These are phyloP conservation scores for Daphoenositta chrysoptera DNA, from an alignment of 2,113 vertebrate genomes.

Conservation along the genomic window DNA sequence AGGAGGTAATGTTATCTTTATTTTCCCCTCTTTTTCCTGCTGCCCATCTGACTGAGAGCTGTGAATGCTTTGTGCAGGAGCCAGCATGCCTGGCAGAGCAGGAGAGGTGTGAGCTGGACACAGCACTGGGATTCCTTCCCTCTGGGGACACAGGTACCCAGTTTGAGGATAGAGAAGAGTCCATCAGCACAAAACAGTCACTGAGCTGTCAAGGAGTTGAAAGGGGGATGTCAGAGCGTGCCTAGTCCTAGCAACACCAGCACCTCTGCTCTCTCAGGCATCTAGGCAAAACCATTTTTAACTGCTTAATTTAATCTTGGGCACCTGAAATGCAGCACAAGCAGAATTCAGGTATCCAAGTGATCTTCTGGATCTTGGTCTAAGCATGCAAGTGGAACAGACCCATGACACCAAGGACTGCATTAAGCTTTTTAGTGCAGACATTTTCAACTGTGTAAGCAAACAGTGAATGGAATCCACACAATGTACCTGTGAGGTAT, in stretches of 20 bases:
- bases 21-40: not conserved
- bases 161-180: not conserved
- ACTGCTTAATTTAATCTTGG: not conserved
- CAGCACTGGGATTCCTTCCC: not conserved
- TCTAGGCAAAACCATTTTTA: not conserved
- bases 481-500: not conserved
- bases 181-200: not conserved
- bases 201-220: not conserved
- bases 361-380: not conserved
- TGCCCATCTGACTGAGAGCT: not conserved
- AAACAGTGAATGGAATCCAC: not conserved
- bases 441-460: not conserved
- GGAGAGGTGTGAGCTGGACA: fast-evolving
- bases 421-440: not conserved
- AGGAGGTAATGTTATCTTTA: not conserved
- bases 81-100: not conserved
- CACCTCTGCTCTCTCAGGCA: not conserved
- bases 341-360: not conserved
- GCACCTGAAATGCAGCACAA: not conserved
- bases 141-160: fast-evolving
- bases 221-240: not conserved
- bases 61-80: fast-evolving
- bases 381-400: not conserved
- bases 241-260: not conserved
- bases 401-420: not conserved